Evolutionary conservation across 2,888 invertebrate species (phyloP).

Genomic region (Acleris emargana): DNA sequence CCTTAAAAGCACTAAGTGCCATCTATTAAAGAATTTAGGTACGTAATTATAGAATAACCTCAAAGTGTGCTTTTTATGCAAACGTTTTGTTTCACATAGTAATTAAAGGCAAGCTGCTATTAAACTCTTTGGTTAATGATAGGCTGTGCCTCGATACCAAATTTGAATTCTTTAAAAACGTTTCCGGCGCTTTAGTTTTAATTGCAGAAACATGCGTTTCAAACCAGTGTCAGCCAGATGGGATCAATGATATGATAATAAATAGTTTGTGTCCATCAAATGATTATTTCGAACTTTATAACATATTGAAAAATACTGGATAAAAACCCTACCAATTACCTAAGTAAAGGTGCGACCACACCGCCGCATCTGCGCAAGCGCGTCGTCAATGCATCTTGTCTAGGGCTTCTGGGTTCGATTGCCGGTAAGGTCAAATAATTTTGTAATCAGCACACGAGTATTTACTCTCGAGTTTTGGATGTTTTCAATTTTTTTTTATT

Average conservation of each 20-base stretch:
- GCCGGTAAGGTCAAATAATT: too few species aligned
- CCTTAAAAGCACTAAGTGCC: slow-evolving; percentile 42
- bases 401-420: too few species aligned
- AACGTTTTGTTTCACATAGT: slow-evolving; percentile 52
- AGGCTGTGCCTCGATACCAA: slow-evolving; percentile 57
- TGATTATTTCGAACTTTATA: too few species aligned
- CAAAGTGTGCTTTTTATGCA: slow-evolving; percentile 46
- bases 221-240: slow-evolving; percentile 1
- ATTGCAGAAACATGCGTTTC: slow-evolving; percentile 2
- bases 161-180: slow-evolving; percentile 50
- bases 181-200: slow-evolving; percentile 2
- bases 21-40: slow-evolving; percentile 48
- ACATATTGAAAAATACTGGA: too few species aligned
- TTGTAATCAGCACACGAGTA: too few species aligned
- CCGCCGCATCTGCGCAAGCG: too few species aligned
- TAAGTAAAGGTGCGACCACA: too few species aligned
- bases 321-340: too few species aligned
- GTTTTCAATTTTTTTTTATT: too few species aligned
- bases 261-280: background rate
- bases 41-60: slow-evolving; percentile 52
- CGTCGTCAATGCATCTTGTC: too few species aligned
- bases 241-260: background rate
- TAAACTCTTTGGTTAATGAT: slow-evolving; percentile 62
- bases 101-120: slow-evolving; percentile 60
- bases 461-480: too few species aligned